Evolutionary conservation across 2,888 invertebrate genomes (phyloP).

Genomic region (Metalampra italica): DNA sequence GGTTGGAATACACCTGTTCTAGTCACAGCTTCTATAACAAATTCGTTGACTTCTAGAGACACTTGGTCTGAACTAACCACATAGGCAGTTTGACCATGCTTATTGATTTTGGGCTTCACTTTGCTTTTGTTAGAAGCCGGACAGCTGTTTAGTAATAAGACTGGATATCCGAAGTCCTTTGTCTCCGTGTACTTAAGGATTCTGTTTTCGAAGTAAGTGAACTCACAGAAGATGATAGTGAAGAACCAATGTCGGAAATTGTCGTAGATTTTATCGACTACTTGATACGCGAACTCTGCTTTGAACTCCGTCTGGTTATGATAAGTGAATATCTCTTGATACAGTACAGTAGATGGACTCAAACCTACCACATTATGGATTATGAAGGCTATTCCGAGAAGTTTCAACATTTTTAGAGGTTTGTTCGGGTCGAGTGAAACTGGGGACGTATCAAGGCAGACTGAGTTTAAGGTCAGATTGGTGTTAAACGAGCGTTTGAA

Average conservation of each 20-base stretch:
- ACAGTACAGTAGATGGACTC: conserved; percentile 30
- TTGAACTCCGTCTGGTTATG: conserved; percentile 44
- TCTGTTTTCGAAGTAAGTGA: conserved; percentile 67
- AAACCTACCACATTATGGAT: conserved; percentile 23
- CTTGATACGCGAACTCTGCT: conserved; percentile 52
- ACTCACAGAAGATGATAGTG: conserved; percentile 66
- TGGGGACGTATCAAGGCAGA: conserved; percentile 17
- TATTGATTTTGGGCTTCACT: conserved; percentile 57
- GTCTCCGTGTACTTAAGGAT: conserved; percentile 64
- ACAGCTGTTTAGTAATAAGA: conserved; percentile 61
- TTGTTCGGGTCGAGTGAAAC: neutral
- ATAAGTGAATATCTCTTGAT: conserved; percentile 46
- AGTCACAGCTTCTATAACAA: conserved; percentile 45
- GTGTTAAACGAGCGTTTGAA: conserved; percentile 33
- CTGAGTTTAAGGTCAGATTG: conserved; percentile 43
- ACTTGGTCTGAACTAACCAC: conserved; percentile 54
- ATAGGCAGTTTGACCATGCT: conserved; percentile 61
- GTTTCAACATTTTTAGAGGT: conserved; percentile 32
- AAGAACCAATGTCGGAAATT: conserved; percentile 67
- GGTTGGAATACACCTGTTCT: conserved; percentile 66
- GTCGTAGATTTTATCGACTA: conserved; percentile 58
- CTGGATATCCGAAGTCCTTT: conserved; percentile 56
- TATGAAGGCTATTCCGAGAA: conserved; percentile 27
- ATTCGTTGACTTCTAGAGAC: conserved; percentile 49
- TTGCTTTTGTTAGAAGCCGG: conserved; percentile 42